Base-by-base conservation (phyloP, 2,113 vertebrate species). In the Plectropomus leopardus region DNA sequence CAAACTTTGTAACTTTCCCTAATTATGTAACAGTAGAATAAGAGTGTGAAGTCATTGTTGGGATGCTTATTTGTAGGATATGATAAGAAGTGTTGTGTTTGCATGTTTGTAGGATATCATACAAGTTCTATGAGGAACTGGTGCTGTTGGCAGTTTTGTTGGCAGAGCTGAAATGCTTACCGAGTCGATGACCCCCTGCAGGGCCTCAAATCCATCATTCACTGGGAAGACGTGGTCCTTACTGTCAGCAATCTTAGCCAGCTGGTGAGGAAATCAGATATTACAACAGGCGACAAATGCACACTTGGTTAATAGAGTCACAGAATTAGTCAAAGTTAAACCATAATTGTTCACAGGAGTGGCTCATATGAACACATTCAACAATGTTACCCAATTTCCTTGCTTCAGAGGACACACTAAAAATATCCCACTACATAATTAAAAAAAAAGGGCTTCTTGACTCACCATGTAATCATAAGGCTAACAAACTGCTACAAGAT, bases 161-260 rank as follows among this genome's bases (percentile, higher is more conserved):
- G 11, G 14, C 14, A 26, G 48, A 65, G 5, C 1, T 47, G 21
- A 77, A 66, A 50, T 45, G 90, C 97, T 99, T 91, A 99, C 98
- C 4, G 98, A 98, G 91, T 98, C 96, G 4, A 99, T 99, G 91
- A 99, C 96, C 6, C 97, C 96, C 85, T 99, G 97, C 76, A 99
- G 94, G 45, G 98, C 98, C 85, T 98, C 96, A 75, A 99, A 99
- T 11, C 98, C 98, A 4, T 97, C 98, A 8, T 97, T 99, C n/a
- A 99, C 98, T 0, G 98, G 98, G 88, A 99, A 99, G 72, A 99
- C 98, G 0, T 99, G 98, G 34, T 99, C 98, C 84, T 95, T 99
- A 82, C 97, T 98, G 91, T 99, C 98, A 4, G 98, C 98, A n/a
- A 99, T 99, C 40, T 97, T 96, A 42, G 98, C 98, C 95, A 99